Conservation (phyloP, 2,797 vertebrate species). For the Nannoperca australis region DNA sequence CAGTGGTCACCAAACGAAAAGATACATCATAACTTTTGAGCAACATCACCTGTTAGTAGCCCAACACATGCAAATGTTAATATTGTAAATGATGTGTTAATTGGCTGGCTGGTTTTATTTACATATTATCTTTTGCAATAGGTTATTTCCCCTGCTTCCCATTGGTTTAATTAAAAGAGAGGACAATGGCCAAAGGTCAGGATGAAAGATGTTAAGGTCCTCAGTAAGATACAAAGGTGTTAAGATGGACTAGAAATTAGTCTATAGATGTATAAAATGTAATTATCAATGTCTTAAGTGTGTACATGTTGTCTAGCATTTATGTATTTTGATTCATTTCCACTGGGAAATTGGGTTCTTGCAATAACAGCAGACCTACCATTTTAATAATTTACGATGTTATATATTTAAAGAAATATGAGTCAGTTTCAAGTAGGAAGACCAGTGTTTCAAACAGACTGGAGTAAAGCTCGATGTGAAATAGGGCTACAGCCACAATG, state of each 20-base stretch:
- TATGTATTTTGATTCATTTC: slow-evolving; percentile 26
- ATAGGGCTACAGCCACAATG: neutral
- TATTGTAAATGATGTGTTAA: neutral
- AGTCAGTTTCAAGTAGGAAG: slow-evolving; percentile 32
- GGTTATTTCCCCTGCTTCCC: neutral
- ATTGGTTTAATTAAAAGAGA: neutral
- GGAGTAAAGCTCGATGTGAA: neutral
- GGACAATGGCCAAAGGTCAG: neutral
- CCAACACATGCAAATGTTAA: slow-evolving; percentile 17
- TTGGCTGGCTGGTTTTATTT: slow-evolving; percentile 18
- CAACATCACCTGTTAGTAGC: slow-evolving; percentile 20
- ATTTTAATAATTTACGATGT: slow-evolving; percentile 47
- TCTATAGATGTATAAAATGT: slow-evolving; percentile 1
- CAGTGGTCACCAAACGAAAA: slow-evolving; percentile 12
- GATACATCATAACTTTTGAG: slow-evolving; percentile 4
- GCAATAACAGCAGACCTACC: slow-evolving; percentile 13
- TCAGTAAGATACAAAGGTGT: neutral
- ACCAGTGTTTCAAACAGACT: slow-evolving; percentile 16
- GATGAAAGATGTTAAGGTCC: neutral
- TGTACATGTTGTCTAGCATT: neutral
- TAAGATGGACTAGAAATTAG: neutral
- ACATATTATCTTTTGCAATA: neutral
- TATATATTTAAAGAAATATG: slow-evolving; percentile 35
- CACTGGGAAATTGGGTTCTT: slow-evolving; percentile 22
- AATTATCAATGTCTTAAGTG: neutral